These are phyloP conservation scores for Pelochelys cantorii DNA, from an alignment of 2,797 vertebrate genomes.

Conservation along the genomic window DNA sequence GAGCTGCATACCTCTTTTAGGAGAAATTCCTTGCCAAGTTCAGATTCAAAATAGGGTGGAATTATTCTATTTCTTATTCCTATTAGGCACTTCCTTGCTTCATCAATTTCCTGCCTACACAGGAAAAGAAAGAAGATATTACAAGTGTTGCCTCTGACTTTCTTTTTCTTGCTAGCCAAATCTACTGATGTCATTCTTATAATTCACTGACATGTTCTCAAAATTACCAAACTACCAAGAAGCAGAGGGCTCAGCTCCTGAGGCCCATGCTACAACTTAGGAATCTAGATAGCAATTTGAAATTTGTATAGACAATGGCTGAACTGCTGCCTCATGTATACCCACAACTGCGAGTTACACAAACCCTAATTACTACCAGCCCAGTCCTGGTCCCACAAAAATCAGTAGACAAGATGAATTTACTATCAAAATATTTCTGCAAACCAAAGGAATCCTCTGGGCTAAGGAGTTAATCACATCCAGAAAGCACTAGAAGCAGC, in stretches of 20 bases:
- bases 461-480: background rate
- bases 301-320: background rate
- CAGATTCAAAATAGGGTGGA: constrained; percentile 87
- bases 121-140: background rate
- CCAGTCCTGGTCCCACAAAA: background rate
- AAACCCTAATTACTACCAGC: background rate
- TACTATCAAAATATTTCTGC: background rate
- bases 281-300: background rate
- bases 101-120: constrained; percentile 81
- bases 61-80: constrained; percentile 81
- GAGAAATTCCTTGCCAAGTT: constrained; percentile 74
- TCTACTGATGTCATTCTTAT: background rate
- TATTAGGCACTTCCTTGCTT: constrained; percentile 72
- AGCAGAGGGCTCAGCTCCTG: background rate
- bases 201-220: background rate
- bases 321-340: background rate
- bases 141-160: background rate
- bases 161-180: background rate
- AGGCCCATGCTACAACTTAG: background rate
- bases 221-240: background rate
- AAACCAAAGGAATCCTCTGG: background rate
- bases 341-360: background rate
- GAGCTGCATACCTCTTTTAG: constrained; percentile 72
- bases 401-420: background rate
- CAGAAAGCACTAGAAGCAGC: background rate